Conservation (phyloP, 2,888 invertebrate genomes). For the Tolmerus cingulatus region DNA sequence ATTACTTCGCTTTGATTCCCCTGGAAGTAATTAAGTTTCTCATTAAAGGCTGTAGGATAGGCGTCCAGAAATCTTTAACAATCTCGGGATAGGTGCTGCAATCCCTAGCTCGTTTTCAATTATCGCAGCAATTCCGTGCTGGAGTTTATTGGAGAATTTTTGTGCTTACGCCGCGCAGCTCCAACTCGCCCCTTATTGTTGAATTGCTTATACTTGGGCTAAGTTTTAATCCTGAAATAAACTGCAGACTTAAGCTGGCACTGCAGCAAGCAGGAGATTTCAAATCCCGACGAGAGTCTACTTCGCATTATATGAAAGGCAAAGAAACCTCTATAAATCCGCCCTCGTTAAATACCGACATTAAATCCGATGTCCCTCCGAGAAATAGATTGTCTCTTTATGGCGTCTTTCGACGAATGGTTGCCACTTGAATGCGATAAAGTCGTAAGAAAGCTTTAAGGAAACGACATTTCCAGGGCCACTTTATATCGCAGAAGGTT, state of each 20-base stretch:
- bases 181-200: background rate
- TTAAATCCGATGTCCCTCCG: slow-evolving; percentile 18
- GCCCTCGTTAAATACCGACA: background rate
- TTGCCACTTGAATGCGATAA: background rate
- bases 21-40: background rate
- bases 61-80: background rate
- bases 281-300: background rate
- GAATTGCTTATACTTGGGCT: background rate
- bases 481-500: background rate
- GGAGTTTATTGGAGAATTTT: background rate
- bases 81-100: background rate
- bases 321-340: background rate
- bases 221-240: background rate
- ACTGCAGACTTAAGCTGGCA: background rate
- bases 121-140: background rate
- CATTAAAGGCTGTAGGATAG: background rate
- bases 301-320: background rate
- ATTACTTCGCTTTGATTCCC: background rate
- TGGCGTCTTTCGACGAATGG: background rate
- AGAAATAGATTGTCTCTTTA: slow-evolving; percentile 26
- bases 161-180: background rate
- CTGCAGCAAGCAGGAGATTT: background rate
- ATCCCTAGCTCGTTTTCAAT: background rate
- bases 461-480: background rate
- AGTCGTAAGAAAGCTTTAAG: background rate